These are phyloP conservation scores for Columba janthina DNA, from an alignment of 2,113 vertebrate species.

Conservation along the genomic window DNA sequence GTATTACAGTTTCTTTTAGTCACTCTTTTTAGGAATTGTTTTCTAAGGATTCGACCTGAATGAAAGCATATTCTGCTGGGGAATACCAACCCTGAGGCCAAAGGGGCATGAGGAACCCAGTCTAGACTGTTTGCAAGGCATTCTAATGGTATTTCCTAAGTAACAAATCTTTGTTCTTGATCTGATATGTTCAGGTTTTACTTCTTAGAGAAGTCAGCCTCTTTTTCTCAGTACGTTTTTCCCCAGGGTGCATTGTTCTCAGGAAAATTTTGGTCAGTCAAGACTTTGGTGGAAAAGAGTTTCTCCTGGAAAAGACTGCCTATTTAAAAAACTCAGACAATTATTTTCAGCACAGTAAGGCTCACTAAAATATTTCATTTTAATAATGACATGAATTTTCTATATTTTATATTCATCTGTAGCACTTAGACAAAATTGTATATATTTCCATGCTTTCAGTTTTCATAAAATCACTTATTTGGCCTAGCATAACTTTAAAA, in stretches of 20 bases:
- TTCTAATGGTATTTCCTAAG: background rate
- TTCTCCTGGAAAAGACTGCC: background rate
- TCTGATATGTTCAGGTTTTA: background rate
- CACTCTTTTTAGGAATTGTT: background rate
- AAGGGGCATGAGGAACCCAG: background rate
- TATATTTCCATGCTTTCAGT: constrained; percentile 20
- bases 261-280: constrained; percentile 4
- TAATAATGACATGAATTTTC: background rate
- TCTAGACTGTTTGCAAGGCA: background rate
- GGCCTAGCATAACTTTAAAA: constrained; percentile 4
- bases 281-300: background rate
- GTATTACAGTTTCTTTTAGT: background rate
- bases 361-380: background rate
- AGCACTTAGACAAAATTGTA: background rate
- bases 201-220: background rate
- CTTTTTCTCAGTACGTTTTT: background rate
- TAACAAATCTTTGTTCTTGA: background rate
- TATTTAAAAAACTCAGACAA: background rate
- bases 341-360: background rate
- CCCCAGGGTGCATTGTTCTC: background rate
- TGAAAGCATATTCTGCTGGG: background rate
- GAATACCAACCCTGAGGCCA: background rate
- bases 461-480: constrained; percentile 53
- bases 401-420: background rate
- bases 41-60: background rate